A percentile compares a stretch with the other conserved stretches of the same genome.
phyloP scores from a whole-genome alignment of 1,140 invertebrate species.

The Heliothis virescens region DNA sequence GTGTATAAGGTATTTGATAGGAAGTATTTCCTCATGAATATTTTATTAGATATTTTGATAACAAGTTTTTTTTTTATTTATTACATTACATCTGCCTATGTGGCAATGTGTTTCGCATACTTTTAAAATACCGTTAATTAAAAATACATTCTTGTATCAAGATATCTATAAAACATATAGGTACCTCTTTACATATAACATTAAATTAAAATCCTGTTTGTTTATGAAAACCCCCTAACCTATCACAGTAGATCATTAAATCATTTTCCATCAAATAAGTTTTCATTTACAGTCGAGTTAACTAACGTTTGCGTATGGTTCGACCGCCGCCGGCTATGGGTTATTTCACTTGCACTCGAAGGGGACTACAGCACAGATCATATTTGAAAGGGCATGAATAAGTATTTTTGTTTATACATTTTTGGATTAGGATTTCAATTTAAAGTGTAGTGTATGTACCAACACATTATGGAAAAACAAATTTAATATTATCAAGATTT shows the following conservation, averaged over 20 bases:
- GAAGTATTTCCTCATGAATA: neutral
- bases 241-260: constrained; percentile 49
- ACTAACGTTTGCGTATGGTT: constrained; percentile 51
- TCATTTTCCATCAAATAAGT: constrained; percentile 59
- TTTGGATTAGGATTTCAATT: neutral
- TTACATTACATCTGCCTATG: too few species aligned
- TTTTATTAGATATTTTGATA: neutral
- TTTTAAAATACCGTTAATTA: too few species aligned
- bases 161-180: neutral
- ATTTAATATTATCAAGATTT: too few species aligned
- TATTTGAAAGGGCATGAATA: constrained; percentile 49
- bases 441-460: neutral
- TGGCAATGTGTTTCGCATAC: too few species aligned
- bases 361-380: constrained; percentile 34
- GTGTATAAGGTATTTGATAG: too few species aligned
- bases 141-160: too few species aligned
- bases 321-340: constrained; percentile 31
- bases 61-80: neutral
- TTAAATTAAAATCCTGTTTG: neutral
- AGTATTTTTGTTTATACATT: constrained; percentile 23
- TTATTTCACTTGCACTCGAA: constrained; percentile 33
- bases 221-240: neutral
- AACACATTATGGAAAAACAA: too few species aligned
- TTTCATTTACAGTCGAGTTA: constrained; percentile 55
- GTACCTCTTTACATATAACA: neutral